Percentiles rank a stretch among this genome's conserved stretches.
phyloP scores from a whole-genome alignment of 1,140 invertebrate species.

The Heterodera schachtii region DNA sequence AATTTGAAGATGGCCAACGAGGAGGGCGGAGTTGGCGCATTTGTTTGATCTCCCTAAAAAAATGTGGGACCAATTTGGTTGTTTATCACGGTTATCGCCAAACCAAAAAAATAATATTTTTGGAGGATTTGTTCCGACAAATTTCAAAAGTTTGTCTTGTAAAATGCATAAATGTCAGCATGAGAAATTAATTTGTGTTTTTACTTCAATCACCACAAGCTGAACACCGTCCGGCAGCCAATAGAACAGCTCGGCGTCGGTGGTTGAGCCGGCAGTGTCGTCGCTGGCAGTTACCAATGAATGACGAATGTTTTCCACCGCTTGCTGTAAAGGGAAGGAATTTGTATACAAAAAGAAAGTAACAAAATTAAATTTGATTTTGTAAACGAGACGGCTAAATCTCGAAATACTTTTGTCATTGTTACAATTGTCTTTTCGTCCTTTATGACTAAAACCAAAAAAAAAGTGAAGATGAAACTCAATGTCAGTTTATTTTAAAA shows the following conservation, averaged over 20 bases:
- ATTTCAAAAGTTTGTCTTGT: too few relatives aligned
- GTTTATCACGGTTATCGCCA: too few relatives aligned
- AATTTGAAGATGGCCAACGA: slow-evolving; percentile 42
- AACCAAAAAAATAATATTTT: too few relatives aligned
- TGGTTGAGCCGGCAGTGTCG: neutral
- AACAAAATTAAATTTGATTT: too few relatives aligned
- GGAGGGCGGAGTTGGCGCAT: slow-evolving; percentile 41
- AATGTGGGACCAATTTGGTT: neutral
- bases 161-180: slow-evolving; percentile 15
- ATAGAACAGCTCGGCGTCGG: slow-evolving; percentile 49
- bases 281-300: slow-evolving; percentile 9
- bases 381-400: too few relatives aligned
- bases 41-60: slow-evolving; percentile 33
- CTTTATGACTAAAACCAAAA: too few relatives aligned
- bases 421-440: too few relatives aligned
- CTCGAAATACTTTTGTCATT: too few relatives aligned
- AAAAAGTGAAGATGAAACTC: too few relatives aligned
- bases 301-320: slow-evolving; percentile 32
- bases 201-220: slow-evolving; percentile 50
- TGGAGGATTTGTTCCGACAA: too few relatives aligned
- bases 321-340: neutral
- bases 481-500: too few relatives aligned
- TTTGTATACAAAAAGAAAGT: neutral
- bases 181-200: too few relatives aligned
- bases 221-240: slow-evolving; percentile 55